Percentiles rank a stretch among this genome's conserved stretches.
Conservation (phyloP, 2,888 invertebrate species). For the Cheilosia variabilis region DNA sequence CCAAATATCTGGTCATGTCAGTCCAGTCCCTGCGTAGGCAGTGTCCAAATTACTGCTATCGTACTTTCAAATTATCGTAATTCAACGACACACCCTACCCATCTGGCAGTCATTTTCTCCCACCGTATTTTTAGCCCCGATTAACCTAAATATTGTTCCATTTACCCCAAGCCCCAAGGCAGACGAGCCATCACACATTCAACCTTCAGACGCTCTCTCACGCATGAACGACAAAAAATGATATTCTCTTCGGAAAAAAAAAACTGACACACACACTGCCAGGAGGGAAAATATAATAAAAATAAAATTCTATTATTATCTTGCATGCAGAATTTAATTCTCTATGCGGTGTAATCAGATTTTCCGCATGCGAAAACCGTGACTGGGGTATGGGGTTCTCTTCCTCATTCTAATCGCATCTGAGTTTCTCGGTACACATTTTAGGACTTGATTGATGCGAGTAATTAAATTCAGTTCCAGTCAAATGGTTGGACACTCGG, state of each 20-base stretch:
- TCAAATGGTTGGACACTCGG: background rate
- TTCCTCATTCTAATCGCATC: slow-evolving; percentile 11
- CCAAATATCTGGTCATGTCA: background rate
- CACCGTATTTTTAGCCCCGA: slow-evolving; percentile 55
- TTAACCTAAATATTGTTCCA: slow-evolving; percentile 51
- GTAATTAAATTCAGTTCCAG: slow-evolving; percentile 18
- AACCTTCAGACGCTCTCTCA: slow-evolving; percentile 41
- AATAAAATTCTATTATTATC: slow-evolving; percentile 57
- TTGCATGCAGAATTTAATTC: slow-evolving; percentile 48
- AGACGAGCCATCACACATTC: slow-evolving; percentile 16
- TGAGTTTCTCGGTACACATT: background rate
- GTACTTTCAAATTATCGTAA: background rate
- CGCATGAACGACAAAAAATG: slow-evolving; percentile 33
- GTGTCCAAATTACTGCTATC: background rate
- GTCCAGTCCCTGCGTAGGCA: too few relatives aligned
- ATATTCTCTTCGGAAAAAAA: background rate
- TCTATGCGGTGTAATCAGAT: slow-evolving; percentile 23
- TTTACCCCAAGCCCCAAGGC: background rate
- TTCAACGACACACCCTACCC: slow-evolving; percentile 30
- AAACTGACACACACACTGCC: too few relatives aligned
- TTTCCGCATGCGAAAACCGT: slow-evolving; percentile 26
- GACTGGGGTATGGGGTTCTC: background rate
- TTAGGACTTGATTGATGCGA: slow-evolving; percentile 1
- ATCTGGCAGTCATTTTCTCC: slow-evolving; percentile 29
- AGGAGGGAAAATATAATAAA: slow-evolving; percentile 1